Base-by-base conservation (phyloP, 2,113 vertebrate species). In the Platanista minor region DNA sequence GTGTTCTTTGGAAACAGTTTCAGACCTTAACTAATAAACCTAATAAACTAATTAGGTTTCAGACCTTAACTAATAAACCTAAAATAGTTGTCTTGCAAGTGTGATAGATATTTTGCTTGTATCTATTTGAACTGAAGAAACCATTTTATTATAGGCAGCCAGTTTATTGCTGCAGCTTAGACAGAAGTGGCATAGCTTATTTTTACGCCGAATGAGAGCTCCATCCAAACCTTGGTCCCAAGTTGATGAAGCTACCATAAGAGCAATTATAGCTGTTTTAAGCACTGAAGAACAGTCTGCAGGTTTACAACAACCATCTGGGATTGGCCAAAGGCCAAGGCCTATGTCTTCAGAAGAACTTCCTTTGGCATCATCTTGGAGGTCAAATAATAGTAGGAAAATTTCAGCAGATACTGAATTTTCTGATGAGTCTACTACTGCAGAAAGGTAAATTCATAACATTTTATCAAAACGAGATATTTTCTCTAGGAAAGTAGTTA, bases 151-250 rank as follows among this genome's bases (percentile, higher is more conserved):
- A 67, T 95, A 99, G 99, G 98, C 98, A 96, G 99, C 99, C 95
- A 98, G 78, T 92, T 98, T 99, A 94, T 97, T 99, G 95, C 98
- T 99, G 61, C 99, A 99, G 87, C 98, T 99, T 61, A 99, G 99
- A 87, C 99, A 99, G 92, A 99, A 99, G 97, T 99, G 99, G 99
- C 99, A 99, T 20, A 99, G 98, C 84, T 98, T 99, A 95, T 99
- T 99, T 98, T 97, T 99, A 94, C 99, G 99, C 69, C 98, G 99
- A 80, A 99, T 99, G 98, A 98, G 98, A 91, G 98, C 98, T 67
- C 99, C 99, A 14, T 99, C 99, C n/a, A 99, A 99, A 97, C 98
- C 98, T 0, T 99, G 99, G 99, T 99, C 99, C 95, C 99, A 99
- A 96, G 99, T 98, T 86, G 99, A 99, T 77, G 99, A 99, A 97